Percentiles rank a stretch among this genome's conserved stretches.
phyloP scores from a whole-genome alignment of 2,113 vertebrate species.

The Tor tambroides region DNA sequence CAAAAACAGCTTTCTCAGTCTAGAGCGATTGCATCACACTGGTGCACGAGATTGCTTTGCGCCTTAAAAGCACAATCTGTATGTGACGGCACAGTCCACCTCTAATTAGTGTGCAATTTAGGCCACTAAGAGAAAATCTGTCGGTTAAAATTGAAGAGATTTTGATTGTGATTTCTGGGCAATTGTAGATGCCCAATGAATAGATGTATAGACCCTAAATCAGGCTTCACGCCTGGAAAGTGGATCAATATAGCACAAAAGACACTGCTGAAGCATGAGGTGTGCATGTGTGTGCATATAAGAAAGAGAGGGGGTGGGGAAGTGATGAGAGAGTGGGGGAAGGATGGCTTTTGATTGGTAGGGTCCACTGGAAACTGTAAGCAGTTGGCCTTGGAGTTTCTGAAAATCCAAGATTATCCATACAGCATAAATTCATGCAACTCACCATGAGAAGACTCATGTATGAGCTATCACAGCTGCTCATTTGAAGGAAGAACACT shows the following conservation, averaged over 20 bases:
- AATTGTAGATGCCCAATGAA: neutral
- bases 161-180: conserved; percentile 31
- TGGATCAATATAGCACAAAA: conserved; percentile 68
- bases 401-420: conserved; percentile 63
- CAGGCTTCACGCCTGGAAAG: neutral
- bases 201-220: neutral
- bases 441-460: neutral
- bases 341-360: neutral
- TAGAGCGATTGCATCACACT: neutral
- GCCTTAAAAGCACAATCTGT: conserved; percentile 2
- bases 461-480: neutral
- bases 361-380: conserved; percentile 15
- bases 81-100: conserved; percentile 10
- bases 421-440: conserved; percentile 4
- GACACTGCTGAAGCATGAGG: conserved; percentile 45
- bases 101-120: conserved; percentile 62
- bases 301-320: neutral
- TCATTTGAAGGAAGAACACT: neutral
- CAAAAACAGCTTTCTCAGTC: neutral
- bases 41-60: neutral
- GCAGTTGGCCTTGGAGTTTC: conserved; percentile 51
- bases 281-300: conserved; percentile 15
- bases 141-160: conserved; percentile 57
- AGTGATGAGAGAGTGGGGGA: neutral
- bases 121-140: conserved; percentile 51